Evolutionary conservation across 2,113 vertebrate species (phyloP), one percentile per base, ranked within the genome.

Genomic region (Chaetops frenatus): DNA sequence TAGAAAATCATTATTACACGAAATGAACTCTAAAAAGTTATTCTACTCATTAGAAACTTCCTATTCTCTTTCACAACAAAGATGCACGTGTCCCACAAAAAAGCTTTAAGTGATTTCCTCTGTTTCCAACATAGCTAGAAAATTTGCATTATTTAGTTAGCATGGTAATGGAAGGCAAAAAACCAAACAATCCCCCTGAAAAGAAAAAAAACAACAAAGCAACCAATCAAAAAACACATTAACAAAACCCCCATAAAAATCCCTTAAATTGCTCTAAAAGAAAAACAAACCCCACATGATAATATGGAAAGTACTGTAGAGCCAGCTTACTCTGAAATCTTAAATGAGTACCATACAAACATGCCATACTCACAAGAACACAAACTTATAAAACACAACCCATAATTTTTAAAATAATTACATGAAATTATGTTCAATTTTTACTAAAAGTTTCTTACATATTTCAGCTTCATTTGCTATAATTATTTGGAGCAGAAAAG

Each of bases 1-100:
- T 48, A 78, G 90, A 54, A 88, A 96, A 94, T 81, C 24, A 76
- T 6, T 76, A 51, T 64, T 80, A 79, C 73, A 87, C 67, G 53
- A 65, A 90, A 88, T 0, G 7, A 86, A 73, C 31, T 36, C 56
- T 47, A n/a, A 66, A 79, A 87, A 82, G 36, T 44, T 42, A 36
- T 23, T 33, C 33, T 54, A 8, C 29, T 81, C 76, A 48, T 71
- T 25, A 53, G 17, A 61, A 77, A 29, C 22, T 51, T 88, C 45
- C 67, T 48, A 7, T 45, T 84, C 35, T 15, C 11, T 20, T 35
- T 65, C 71, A 44, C 35, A n/a, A 28, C 0, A 1, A 28, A 78
- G 62, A 69, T 7, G 2, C 15, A 9, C 0, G 2, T 3, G 15
- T 47, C n/a, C 70, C 38, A 45, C 0, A 2, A 67, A 96, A 87